These are phyloP conservation scores for Dynastes grantii DNA, from an alignment of 2,888 invertebrate species.

Conservation along the genomic window DNA sequence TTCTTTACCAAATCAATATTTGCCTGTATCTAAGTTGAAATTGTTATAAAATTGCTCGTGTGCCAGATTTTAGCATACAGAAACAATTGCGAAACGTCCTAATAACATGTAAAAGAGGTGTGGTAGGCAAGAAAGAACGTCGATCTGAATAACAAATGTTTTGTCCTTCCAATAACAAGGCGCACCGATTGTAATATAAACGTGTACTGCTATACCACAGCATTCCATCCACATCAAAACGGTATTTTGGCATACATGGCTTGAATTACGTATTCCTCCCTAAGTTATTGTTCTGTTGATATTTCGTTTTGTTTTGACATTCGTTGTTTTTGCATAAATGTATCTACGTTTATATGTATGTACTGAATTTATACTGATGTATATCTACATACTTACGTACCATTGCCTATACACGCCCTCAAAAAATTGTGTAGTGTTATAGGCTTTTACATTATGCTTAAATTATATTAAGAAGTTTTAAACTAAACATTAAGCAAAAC, in stretches of 20 bases:
- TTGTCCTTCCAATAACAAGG: slow-evolving; percentile 34
- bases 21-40: background rate
- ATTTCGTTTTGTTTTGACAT: slow-evolving; percentile 20
- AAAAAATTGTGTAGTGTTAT: background rate
- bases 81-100: slow-evolving; percentile 43
- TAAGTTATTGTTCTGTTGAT: slow-evolving; percentile 33
- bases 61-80: slow-evolving; percentile 26
- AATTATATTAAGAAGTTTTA: background rate
- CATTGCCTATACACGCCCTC: background rate
- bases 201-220: slow-evolving; percentile 10
- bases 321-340: slow-evolving; percentile 26
- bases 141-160: slow-evolving; percentile 39
- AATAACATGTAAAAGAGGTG: slow-evolving; percentile 31
- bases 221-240: slow-evolving; percentile 36
- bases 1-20: background rate
- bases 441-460: background rate
- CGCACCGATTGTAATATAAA: slow-evolving; percentile 38
- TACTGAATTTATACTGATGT: background rate
- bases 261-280: slow-evolving; percentile 44
- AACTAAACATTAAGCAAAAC: background rate
- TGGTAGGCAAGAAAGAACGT: slow-evolving; percentile 23
- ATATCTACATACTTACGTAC: background rate
- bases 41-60: slow-evolving; percentile 11
- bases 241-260: slow-evolving; percentile 34
- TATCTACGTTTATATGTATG: background rate